Base-by-base conservation (phyloP, 1,140 invertebrate species). In the Dysdera silvatica region DNA sequence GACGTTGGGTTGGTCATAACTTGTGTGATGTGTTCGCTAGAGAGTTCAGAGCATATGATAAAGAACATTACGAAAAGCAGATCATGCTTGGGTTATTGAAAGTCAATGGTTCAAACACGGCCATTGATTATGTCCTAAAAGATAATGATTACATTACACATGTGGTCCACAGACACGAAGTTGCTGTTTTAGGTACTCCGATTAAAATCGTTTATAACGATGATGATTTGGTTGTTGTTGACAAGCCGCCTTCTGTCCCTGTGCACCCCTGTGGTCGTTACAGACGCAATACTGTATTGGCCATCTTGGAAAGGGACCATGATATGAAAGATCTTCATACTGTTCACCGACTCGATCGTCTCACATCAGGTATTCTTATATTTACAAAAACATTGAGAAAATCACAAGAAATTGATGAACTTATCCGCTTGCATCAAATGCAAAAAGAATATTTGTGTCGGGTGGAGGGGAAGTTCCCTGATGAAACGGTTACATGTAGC, bases 231-330 rank as follows among this genome's bases (percentile, higher is more conserved):
- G 85, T 99, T 78, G 96, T 99, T 76, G 89, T 99, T 76, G 95
- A 99, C 84, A 99, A 99, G 85, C 96, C 97, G 72, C 88, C 95
- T 75, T 99, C 95, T 78, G 95, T 99, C 81, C 97, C 97, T 78
- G 93, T 89, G 49, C 95, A 98, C 79, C 94, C 95, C 0, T 98
- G 95, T 77, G 95, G 95, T 55, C 82, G 92, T 64, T 98, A 97
- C 76, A 82, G 95, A 32, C 91, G 95, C 78, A 98, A 98, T 76
- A 94, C 92, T 12, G 87, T 98, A 40, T 88, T 94, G 23, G 95
- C 94, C 75, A 97, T 98, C 68, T 82, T 98, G 67, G 92, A 91
- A 68, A 96, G 96, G 78, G 95, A 98, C 77, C 88, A 92, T 76
- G 91, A 65, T 37, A 57, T 68, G 2, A 51, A 54, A 2, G 45